Evolutionary conservation across 2,888 invertebrate genomes (phyloP).

Genomic region (Mesochorus sp.): DNA sequence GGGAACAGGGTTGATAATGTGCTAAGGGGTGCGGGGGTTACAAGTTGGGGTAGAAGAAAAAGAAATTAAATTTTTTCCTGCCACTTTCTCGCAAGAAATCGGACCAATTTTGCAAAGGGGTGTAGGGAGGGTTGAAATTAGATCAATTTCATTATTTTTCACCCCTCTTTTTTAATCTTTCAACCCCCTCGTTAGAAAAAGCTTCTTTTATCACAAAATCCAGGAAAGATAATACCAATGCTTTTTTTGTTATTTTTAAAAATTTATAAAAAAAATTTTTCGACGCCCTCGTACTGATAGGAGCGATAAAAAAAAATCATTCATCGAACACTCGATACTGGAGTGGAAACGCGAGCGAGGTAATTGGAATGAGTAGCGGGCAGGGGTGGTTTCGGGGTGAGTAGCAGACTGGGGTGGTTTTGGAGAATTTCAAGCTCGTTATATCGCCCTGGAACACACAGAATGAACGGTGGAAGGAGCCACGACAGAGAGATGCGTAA

Average conservation of each 20-base stretch:
- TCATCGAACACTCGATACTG: constrained; percentile 6
- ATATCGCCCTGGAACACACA: constrained; percentile 30
- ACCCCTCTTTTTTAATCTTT: neutral
- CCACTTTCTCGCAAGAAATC: no score
- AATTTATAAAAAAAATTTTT: neutral
- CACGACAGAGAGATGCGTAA: constrained; percentile 47
- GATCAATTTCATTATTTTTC: no score
- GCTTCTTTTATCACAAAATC: no score
- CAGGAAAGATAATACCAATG: no score
- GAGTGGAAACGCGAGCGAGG: constrained; percentile 35
- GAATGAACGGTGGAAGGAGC: constrained; percentile 15
- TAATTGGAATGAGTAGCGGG: constrained; percentile 45
- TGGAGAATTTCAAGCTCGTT: constrained; percentile 55
- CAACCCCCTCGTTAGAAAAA: no score
- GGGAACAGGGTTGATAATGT: no score
- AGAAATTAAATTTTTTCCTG: no score
- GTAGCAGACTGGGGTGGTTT: constrained; percentile 1
- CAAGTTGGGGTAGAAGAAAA: neutral
- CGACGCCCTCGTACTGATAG: neutral
- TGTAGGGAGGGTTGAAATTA: no score
- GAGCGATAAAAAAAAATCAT: constrained; percentile 21
- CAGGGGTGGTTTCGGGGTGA: neutral
- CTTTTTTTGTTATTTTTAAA: no score
- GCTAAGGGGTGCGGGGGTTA: neutral
- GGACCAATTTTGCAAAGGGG: no score